Percentiles rank a stretch among this genome's conserved stretches.
Evolutionary conservation across 1,140 invertebrate species (phyloP).

Genomic region (Lethrus apterus): DNA sequence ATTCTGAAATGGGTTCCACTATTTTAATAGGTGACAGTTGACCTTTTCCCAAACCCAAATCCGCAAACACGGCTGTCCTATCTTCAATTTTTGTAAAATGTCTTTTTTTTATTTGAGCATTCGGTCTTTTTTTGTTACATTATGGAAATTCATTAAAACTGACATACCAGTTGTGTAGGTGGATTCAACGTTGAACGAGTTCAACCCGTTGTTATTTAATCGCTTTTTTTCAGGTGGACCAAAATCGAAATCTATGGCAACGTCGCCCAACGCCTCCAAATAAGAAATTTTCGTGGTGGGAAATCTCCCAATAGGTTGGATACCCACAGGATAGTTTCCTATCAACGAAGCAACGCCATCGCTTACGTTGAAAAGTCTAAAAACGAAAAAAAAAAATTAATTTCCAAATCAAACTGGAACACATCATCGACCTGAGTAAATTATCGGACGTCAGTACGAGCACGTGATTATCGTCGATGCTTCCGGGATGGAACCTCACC

Average conservation of each 20-base stretch:
- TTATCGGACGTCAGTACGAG: conserved; percentile 77
- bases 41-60: no score
- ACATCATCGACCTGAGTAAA: conserved; percentile 56
- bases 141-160: no score
- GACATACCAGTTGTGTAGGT: no score
- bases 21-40: no score
- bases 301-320: conserved; percentile 43
- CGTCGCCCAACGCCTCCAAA: conserved; percentile 65
- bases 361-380: conserved; percentile 45
- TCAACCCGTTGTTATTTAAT: no score
- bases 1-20: no score
- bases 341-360: conserved; percentile 40
- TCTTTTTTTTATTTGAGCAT: no score
- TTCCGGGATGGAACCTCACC: conserved; percentile 76
- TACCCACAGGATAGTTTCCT: conserved; percentile 52
- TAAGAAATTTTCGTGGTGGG: conserved; percentile 47
- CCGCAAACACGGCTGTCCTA: no score
- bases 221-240: conserved; percentile 46
- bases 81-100: no score
- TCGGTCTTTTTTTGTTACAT: no score
- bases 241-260: conserved; percentile 79
- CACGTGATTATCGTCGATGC: conserved; percentile 65
- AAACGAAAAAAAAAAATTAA: conserved; percentile 8
- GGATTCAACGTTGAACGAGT: no score
- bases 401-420: not conserved